phyloP scores from a whole-genome alignment of 2,113 vertebrate species.

The Chaetops frenatus region DNA sequence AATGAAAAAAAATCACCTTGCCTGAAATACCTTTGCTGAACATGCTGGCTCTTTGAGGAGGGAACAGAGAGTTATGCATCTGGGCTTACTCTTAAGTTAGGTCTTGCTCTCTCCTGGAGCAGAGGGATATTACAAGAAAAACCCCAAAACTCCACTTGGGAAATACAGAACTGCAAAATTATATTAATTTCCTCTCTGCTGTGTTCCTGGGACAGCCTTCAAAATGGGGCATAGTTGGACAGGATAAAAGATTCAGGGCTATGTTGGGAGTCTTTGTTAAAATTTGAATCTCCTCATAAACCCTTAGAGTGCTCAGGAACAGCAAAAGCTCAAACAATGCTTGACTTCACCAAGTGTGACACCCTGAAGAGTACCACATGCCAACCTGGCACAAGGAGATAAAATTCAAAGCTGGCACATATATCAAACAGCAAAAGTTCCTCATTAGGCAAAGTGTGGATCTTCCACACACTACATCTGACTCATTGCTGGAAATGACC shows the following conservation, averaged over 20 bases:
- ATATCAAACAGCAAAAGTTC: slow-evolving; percentile 6
- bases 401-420: slow-evolving; percentile 29
- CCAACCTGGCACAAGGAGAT: slow-evolving; percentile 23
- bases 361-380: slow-evolving; percentile 52
- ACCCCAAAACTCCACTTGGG: not conserved
- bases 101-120: not conserved
- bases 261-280: not conserved
- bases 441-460: not conserved
- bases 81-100: not conserved
- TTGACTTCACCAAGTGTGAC: slow-evolving; percentile 14
- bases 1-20: not conserved
- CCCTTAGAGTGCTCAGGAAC: not conserved
- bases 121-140: not conserved
- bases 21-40: not conserved
- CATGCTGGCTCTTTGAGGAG: not conserved
- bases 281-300: not conserved
- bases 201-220: not conserved
- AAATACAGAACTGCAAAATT: not conserved
- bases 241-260: not conserved
- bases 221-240: not conserved
- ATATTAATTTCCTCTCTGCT: not conserved
- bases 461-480: not conserved
- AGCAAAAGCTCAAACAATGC: slow-evolving; percentile 5
- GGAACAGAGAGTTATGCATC: not conserved
- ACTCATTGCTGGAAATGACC: slow-evolving; percentile 39